phyloP scores from a whole-genome alignment of 2,113 vertebrate species.

The Sylvietta virens region DNA sequence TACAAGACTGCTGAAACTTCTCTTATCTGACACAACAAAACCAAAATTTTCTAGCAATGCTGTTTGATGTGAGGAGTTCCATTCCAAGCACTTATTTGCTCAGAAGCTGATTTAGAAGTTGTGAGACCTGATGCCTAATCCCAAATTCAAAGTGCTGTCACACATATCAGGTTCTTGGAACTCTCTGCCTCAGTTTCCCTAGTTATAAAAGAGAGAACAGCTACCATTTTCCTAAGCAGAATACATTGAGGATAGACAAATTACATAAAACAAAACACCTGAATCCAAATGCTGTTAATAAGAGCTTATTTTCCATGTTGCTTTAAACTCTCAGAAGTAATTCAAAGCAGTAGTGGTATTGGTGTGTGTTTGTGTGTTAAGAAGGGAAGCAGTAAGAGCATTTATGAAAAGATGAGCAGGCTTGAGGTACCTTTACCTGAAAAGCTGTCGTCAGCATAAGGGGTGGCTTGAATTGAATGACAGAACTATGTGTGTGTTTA shows the following conservation, averaged over 20 bases:
- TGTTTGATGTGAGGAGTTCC: not conserved
- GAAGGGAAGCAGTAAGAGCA: not conserved
- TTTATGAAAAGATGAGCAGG: not conserved
- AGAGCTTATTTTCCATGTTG: not conserved
- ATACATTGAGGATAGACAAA: not conserved
- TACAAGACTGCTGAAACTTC: not conserved
- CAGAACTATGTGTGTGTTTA: not conserved
- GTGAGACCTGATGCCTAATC: not conserved
- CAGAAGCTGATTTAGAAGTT: not conserved
- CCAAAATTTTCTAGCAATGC: not conserved
- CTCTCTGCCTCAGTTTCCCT: not conserved
- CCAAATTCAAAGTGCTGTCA: not conserved
- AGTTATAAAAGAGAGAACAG: not conserved
- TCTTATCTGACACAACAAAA: not conserved
- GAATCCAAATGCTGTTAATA: not conserved
- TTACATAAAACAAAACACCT: not conserved
- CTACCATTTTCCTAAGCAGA: not conserved
- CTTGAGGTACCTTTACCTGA: slow-evolving; percentile 4
- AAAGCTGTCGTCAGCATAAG: not conserved
- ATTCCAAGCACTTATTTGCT: not conserved
- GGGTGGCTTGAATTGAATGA: slow-evolving; percentile 2
- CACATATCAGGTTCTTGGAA: not conserved
- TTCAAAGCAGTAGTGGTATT: not conserved
- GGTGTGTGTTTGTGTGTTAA: not conserved
- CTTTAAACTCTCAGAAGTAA: not conserved